Evolutionary conservation across 1,140 invertebrate species (phyloP), one percentile per base, ranked within the genome.

Genomic region (Matsumurasca onukii): DNA sequence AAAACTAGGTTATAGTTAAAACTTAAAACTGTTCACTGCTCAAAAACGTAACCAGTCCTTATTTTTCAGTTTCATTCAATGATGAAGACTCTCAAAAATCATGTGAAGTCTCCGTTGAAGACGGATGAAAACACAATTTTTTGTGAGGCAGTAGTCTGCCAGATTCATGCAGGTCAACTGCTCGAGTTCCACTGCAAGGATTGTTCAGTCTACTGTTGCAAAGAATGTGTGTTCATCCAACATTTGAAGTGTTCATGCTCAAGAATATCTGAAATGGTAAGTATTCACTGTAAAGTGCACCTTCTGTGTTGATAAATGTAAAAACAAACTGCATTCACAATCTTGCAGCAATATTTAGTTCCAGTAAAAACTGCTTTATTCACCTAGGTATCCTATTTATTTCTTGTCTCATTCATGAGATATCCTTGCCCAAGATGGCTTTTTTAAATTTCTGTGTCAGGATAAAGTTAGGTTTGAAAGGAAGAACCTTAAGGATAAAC

Each of bases 41-140:
- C 57, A 59, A 0, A 67, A 0, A 77, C 79, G 69, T 57, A 70
- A 25, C 70, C 73, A 15, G 13, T 72, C 13, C n/a, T 63, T 1
- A 51, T 31, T 48, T 13, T 64, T 12, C 66, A 70, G 15, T 12
- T 70, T 45, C 64, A 69, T 13, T 70, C 75, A 29, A 71, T 68
- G 25, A 52, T 61, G n/a, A n/a, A n/a, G 67, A 73, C 45, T 3
- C 30, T 48, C 22, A 30, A 69, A 31, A 34, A 25, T 5, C 45
- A 48, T 20, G 31, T 63, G 25, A 48, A 51, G 20, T 65, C 49
- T 29, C n/a, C 66, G 34, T 51, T 51, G n/a, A 51, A 9, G 24
- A 3, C 3, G n/a, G 24, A 51, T 20, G 5, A 51, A 51, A 20
- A 17, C 3, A 12, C 3, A 3, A 22, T 20, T 5, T 51, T 51